These are phyloP conservation scores for Whitmania pigra DNA, from an alignment of 1,140 invertebrate species.

Conservation along the genomic window DNA sequence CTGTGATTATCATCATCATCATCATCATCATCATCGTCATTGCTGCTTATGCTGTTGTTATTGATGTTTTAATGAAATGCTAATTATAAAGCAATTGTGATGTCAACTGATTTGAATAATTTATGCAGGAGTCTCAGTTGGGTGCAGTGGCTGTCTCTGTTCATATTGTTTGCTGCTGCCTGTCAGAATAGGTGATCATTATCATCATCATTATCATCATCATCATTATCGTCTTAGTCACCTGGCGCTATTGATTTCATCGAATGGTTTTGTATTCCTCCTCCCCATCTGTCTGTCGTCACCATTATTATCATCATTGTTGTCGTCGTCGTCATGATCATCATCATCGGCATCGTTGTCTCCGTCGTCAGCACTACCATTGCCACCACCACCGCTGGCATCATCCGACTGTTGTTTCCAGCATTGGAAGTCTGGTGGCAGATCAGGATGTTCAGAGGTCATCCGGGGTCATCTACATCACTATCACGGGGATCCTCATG, in stretches of 20 bases:
- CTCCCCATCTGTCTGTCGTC: background rate
- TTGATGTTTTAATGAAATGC: background rate
- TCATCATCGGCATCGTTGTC: background rate
- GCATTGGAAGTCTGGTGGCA: conserved; percentile 29
- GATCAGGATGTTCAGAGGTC: conserved; percentile 17
- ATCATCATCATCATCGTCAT: background rate
- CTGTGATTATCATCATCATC: background rate
- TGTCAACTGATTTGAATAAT: background rate
- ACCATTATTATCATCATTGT: background rate
- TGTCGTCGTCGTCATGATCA: background rate
- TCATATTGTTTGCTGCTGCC: conserved; percentile 34
- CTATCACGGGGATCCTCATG: conserved; percentile 33
- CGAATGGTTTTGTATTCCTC: background rate
- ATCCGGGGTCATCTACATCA: conserved; percentile 31
- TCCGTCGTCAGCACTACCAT: background rate
- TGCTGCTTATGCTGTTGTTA: background rate
- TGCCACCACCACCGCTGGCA: background rate
- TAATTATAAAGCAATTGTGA: background rate
- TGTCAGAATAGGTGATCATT: conserved; percentile 34
- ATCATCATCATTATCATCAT: background rate
- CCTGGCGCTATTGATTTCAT: no score
- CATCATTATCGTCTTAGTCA: background rate
- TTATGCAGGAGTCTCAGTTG: conserved; percentile 29
- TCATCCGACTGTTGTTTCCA: background rate
- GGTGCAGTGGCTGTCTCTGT: conserved; percentile 35